Base-by-base conservation (phyloP, 2,888 invertebrate species). In the Chymomyza amoena region DNA sequence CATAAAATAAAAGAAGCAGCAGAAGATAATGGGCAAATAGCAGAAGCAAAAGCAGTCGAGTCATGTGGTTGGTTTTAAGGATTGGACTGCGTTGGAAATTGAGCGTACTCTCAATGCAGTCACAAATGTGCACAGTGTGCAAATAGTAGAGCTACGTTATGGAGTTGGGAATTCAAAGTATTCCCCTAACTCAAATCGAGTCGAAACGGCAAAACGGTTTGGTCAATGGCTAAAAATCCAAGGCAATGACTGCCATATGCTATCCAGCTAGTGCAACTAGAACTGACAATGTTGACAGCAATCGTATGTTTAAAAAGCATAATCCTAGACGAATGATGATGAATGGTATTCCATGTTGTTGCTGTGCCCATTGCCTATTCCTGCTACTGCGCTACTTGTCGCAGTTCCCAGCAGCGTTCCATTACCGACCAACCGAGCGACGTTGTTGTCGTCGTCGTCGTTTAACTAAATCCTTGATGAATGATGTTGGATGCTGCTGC, bases 291-390 rank as follows among this genome's bases (percentile, higher is more conserved):
- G 84, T 83, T 85, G 86, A 88, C 89, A 89, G 86, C 86, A 89
- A 87, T 89, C 89, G 86, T 87, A 86, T 89, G 89, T 89, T 89
- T 84, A 85, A 88, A 88, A 84, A 86, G 83, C 89, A 86, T 89
- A 89, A 89, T 89, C 88, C 89, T 79, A 80, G 87, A 86, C 87
- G 87, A 88, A 88, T 89, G 89, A 89, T 89, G 88, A 89, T 89
- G 88, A 87, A 89, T 89, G 88, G 81, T 63, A 60, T 25, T 60
- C 57, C 28, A 57, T 45, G 39, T 57, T 18, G 62, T 66, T 70
- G 62, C 66, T 70, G 62, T 59, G 56, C 51, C 51, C 64, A 59
- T 36, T 68, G 69, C 72, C 69, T 71, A 74, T 20, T 10, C 16
- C 57, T 15, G 7, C 25, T 28, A 25, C 18, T 4, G 45, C 52